Evolutionary conservation across 2,797 vertebrate species (phyloP).

Genomic region (Micropoecilia bifurca): DNA sequence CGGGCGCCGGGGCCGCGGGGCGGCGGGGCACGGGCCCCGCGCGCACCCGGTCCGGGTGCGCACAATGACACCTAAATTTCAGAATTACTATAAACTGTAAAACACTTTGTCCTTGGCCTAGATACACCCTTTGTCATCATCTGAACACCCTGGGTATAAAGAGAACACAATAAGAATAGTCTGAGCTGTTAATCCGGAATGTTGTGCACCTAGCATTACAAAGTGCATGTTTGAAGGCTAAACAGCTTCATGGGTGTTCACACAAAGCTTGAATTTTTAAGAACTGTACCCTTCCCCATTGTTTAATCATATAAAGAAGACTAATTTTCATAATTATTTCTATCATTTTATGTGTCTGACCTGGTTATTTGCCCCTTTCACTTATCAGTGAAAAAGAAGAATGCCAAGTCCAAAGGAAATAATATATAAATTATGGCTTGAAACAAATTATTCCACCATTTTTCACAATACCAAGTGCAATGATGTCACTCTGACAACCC

Average conservation of each 20-base stretch:
- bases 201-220: slow-evolving; percentile 19
- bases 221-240: slow-evolving; percentile 20
- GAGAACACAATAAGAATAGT: slow-evolving; percentile 61
- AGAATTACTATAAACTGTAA: slow-evolving; percentile 73
- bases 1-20: too few species aligned
- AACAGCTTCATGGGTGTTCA: slow-evolving; percentile 32
- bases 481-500: not conserved
- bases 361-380: slow-evolving; percentile 88
- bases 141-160: slow-evolving; percentile 64
- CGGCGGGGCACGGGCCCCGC: too few species aligned
- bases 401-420: slow-evolving; percentile 11
- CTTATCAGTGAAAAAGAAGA: slow-evolving; percentile 70
- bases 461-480: not conserved
- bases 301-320: slow-evolving; percentile 77
- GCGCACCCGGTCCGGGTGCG: too few species aligned
- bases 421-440: slow-evolving; percentile 5
- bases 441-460: not conserved
- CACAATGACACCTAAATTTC: slow-evolving; percentile 76
- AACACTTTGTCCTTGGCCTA: slow-evolving; percentile 76
- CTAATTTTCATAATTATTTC: slow-evolving; percentile 87
- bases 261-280: slow-evolving; percentile 30
- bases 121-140: slow-evolving; percentile 66
- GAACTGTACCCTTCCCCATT: slow-evolving; percentile 31
- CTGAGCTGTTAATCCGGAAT: slow-evolving; percentile 39
- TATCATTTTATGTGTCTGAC: slow-evolving; percentile 92